Conservation (phyloP, 1,140 invertebrate species). For the Bathynomus jamesi region DNA sequence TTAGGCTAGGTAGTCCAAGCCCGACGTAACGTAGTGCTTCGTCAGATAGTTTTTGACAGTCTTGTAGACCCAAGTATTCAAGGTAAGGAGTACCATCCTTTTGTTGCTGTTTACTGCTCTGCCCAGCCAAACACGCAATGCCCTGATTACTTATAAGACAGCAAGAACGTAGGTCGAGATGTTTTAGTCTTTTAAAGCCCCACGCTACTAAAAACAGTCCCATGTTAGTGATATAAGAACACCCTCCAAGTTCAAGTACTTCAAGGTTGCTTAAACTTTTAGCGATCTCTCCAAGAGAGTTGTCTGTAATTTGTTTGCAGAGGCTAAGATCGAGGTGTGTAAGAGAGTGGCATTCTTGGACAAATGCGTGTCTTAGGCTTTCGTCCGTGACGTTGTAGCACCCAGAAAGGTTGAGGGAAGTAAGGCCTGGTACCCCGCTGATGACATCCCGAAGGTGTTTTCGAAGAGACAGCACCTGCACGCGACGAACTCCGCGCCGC, state of each 20-base stretch:
- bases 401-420: constrained; percentile 79
- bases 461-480: constrained; percentile 75
- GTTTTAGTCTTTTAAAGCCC: constrained; percentile 71
- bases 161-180: constrained; percentile 79
- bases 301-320: constrained; percentile 90
- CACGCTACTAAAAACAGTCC: constrained; percentile 75
- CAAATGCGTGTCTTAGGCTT: constrained; percentile 72
- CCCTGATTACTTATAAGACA: constrained; percentile 84
- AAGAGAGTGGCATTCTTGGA: constrained; percentile 58
- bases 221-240: constrained; percentile 78
- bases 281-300: constrained; percentile 69
- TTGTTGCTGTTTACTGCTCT: constrained; percentile 36
- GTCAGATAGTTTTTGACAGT: constrained; percentile 87
- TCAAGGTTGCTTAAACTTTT: constrained; percentile 79
- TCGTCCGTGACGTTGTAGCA: constrained; percentile 84
- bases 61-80: constrained; percentile 80
- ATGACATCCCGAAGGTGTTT: constrained; percentile 74
- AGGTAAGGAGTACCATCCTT: constrained; percentile 44
- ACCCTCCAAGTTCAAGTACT: constrained; percentile 78
- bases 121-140: constrained; percentile 73
- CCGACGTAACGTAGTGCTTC: constrained; percentile 77
- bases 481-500: constrained; percentile 71
- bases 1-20: constrained; percentile 65
- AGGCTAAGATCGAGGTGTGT: constrained; percentile 76
- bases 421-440: constrained; percentile 72